Evolutionary conservation across 2,113 vertebrate genomes (phyloP).

Genomic region (Crypturellus undulatus): DNA sequence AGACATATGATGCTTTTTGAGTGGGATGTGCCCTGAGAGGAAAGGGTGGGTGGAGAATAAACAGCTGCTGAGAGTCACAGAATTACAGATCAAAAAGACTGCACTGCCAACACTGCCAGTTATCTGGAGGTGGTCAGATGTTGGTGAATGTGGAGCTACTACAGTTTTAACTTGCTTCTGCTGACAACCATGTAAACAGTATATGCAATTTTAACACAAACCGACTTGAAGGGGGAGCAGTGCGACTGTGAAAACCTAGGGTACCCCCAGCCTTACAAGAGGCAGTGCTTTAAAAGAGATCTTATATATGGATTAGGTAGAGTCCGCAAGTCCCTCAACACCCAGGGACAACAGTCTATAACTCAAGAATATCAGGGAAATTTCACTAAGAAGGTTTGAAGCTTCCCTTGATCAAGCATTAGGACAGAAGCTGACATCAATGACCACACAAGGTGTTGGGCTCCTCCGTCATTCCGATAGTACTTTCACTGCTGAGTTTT

Average conservation of each 20-base stretch:
- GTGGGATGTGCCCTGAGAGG: background rate
- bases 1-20: background rate
- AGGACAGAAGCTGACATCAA: background rate
- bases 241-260: background rate
- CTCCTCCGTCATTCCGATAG: background rate
- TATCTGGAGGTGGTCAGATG: background rate
- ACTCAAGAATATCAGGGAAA: background rate
- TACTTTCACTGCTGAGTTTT: background rate
- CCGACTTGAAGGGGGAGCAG: background rate
- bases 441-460: background rate
- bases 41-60: conserved; percentile 3
- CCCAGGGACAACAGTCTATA: background rate
- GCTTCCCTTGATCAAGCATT: background rate
- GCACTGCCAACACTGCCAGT: background rate
- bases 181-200: background rate
- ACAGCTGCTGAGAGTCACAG: background rate
- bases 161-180: background rate
- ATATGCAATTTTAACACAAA: background rate
- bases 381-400: background rate
- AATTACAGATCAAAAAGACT: background rate
- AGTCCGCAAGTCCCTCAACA: background rate
- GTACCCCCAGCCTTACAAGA: background rate
- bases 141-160: background rate
- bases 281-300: background rate
- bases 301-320: background rate